Percentiles rank a stretch among this genome's conserved stretches.
Evolutionary conservation across 2,888 invertebrate genomes (phyloP).

Genomic region (Tenthredo notha): DNA sequence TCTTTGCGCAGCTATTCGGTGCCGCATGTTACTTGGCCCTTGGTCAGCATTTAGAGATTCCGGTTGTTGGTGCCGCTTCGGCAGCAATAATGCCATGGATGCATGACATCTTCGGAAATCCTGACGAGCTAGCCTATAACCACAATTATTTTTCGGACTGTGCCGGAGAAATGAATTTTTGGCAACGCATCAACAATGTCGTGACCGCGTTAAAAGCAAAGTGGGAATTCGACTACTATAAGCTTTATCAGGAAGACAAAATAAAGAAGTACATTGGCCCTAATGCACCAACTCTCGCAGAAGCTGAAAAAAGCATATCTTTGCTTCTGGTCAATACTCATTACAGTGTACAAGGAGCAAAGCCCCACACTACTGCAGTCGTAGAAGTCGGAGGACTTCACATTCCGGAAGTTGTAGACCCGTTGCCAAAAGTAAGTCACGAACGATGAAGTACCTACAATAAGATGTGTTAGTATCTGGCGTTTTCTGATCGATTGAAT

Average conservation of each 20-base stretch:
- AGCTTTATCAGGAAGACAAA: slow-evolving; percentile 59
- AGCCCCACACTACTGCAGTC: slow-evolving; percentile 77
- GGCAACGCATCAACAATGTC: slow-evolving; percentile 64
- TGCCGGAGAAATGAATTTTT: slow-evolving; percentile 59
- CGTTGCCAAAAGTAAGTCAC: slow-evolving; percentile 60
- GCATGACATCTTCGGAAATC: slow-evolving; percentile 61
- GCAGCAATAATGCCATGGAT: slow-evolving; percentile 59
- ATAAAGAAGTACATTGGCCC: slow-evolving; percentile 65
- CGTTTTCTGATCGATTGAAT: background rate
- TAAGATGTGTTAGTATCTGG: background rate
- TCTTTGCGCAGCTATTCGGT: slow-evolving; percentile 73
- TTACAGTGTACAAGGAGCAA: slow-evolving; percentile 79
- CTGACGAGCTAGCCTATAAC: slow-evolving; percentile 61
- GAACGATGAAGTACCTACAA: slow-evolving; percentile 61
- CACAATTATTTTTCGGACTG: slow-evolving; percentile 54
- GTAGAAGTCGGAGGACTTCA: slow-evolving; percentile 81
- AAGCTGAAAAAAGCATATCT: slow-evolving; percentile 78
- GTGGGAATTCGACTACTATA: slow-evolving; percentile 53
- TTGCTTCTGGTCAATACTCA: slow-evolving; percentile 80
- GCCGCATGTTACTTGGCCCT: slow-evolving; percentile 58
- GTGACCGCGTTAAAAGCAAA: background rate
- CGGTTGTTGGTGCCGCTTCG: slow-evolving; percentile 65
- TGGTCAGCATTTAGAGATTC: slow-evolving; percentile 64
- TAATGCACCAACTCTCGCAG: slow-evolving; percentile 72
- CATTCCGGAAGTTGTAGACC: slow-evolving; percentile 70